Percentiles rank a stretch among this genome's conserved stretches.
Evolutionary conservation across 2,888 invertebrate genomes (phyloP).

Genomic region (Drosophila mercatorum): DNA sequence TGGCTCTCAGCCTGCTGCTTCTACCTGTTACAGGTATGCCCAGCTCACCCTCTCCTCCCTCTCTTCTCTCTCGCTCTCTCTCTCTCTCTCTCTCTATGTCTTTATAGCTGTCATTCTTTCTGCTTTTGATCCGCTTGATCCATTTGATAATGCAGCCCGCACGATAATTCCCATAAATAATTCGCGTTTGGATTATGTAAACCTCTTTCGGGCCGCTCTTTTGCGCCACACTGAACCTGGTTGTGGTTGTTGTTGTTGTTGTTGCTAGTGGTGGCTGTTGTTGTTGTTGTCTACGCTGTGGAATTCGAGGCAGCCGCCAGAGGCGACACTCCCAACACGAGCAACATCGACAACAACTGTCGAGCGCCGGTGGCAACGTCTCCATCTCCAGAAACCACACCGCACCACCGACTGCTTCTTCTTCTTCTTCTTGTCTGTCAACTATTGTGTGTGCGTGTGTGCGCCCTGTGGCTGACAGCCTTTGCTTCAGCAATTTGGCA

Average conservation of each 20-base stretch:
- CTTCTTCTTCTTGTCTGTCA: conserved; percentile 11
- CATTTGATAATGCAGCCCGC: conserved; percentile 67
- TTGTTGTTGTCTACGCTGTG: conserved; percentile 54
- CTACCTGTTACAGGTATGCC: conserved; percentile 14
- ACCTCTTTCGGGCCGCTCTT: conserved; percentile 28
- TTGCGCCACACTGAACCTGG: conserved; percentile 7
- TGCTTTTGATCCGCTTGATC: conserved; percentile 35
- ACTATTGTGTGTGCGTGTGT: conserved; percentile 2
- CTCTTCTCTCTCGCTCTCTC: neutral
- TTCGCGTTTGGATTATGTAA: conserved; percentile 65
- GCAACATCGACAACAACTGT: conserved; percentile 32
- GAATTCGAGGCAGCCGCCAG: conserved; percentile 67
- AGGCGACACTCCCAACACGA: conserved; percentile 69
- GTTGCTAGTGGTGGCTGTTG: conserved; percentile 17
- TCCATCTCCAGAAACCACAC: conserved; percentile 23
- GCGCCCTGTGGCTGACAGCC: conserved; percentile 27
- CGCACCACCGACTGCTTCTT: neutral
- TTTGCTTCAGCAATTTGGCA: conserved; percentile 47
- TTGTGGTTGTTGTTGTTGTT: conserved; percentile 10
- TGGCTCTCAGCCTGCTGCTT: neutral
- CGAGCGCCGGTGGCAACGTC: conserved; percentile 42
- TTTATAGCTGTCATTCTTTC: conserved; percentile 37
- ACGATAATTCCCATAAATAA: conserved; percentile 70
- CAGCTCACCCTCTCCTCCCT: neutral
- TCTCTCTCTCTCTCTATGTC: neutral